These are phyloP conservation scores for Prolemur simus DNA, from an alignment of 2,113 vertebrate genomes.

Conservation along the genomic window DNA sequence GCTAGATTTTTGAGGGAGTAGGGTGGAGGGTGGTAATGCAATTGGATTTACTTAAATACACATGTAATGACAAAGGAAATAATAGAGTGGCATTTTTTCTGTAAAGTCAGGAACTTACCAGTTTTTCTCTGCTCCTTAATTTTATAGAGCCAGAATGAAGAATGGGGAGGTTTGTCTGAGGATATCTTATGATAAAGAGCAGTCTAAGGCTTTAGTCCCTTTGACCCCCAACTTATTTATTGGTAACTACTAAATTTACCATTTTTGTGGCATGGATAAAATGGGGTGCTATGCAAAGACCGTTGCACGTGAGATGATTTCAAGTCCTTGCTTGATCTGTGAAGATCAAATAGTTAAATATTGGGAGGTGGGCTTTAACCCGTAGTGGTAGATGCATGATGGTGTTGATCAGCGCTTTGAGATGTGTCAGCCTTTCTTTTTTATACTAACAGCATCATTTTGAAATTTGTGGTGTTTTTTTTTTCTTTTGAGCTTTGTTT, in stretches of 20 bases:
- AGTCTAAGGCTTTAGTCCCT: slow-evolving; percentile 87
- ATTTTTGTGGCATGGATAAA: slow-evolving; percentile 91
- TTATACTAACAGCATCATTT: slow-evolving; percentile 86
- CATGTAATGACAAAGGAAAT: slow-evolving; percentile 43
- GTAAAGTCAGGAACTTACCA: slow-evolving; percentile 72
- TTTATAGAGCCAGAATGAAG: slow-evolving; percentile 98
- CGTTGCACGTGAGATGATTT: slow-evolving; percentile 88
- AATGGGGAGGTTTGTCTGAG: slow-evolving; percentile 98
- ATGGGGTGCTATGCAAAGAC: slow-evolving; percentile 87
- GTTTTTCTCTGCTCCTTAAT: slow-evolving; percentile 87
- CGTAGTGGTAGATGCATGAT: slow-evolving; percentile 85
- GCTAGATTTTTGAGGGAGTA: background rate
- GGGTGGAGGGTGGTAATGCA: background rate
- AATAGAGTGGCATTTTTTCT: slow-evolving; percentile 52
- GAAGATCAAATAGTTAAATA: slow-evolving; percentile 69
- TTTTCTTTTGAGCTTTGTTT: slow-evolving; percentile 81
- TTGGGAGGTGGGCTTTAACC: slow-evolving; percentile 81
- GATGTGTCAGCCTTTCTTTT: slow-evolving; percentile 80
- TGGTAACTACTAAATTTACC: slow-evolving; percentile 94
- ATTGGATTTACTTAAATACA: slow-evolving; percentile 50
- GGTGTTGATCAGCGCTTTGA: slow-evolving; percentile 82
- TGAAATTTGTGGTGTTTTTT: slow-evolving; percentile 76
- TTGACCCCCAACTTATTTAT: slow-evolving; percentile 86
- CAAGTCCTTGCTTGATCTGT: slow-evolving; percentile 80
- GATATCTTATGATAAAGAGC: slow-evolving; percentile 94